Evolutionary conservation across 2,797 vertebrate species (phyloP).

Genomic region (Enteromius thamalakanensis): DNA sequence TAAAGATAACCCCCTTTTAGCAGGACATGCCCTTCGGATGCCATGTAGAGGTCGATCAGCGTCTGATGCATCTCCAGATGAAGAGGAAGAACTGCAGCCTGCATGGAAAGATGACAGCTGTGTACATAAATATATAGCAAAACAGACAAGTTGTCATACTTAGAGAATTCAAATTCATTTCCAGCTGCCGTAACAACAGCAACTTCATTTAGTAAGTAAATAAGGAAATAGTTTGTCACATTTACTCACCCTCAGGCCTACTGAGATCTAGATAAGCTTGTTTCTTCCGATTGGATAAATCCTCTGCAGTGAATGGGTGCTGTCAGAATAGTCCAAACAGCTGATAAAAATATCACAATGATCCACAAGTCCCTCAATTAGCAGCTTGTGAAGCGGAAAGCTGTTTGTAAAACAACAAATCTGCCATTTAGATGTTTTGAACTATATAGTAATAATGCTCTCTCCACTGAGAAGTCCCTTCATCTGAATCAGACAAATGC

Average conservation of each 20-base stretch:
- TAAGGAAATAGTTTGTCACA: background rate
- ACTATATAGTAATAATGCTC: background rate
- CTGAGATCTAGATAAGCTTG: background rate
- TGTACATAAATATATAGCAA: background rate
- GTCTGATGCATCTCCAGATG: background rate
- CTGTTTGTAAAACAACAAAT: background rate
- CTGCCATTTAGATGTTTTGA: no score
- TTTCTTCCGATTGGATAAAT: background rate
- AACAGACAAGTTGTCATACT: background rate
- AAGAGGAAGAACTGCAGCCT: constrained; percentile 82
- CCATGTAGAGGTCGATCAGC: constrained; percentile 59
- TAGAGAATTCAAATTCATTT: background rate
- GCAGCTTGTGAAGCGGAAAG: background rate
- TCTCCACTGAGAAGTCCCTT: background rate
- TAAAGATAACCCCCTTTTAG: constrained; percentile 57
- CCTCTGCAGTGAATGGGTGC: background rate
- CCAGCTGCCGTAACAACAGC: background rate
- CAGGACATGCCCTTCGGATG: constrained; percentile 65
- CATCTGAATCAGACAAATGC: background rate
- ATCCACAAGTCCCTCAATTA: background rate
- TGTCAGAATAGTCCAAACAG: background rate
- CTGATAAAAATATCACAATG: background rate
- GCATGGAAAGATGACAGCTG: constrained; percentile 22
- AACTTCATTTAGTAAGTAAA: background rate
- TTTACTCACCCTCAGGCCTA: background rate